Evolutionary conservation across 2,113 vertebrate genomes (phyloP), one percentile per base, ranked within the genome.

Genomic region (Petaurus breviceps): DNA sequence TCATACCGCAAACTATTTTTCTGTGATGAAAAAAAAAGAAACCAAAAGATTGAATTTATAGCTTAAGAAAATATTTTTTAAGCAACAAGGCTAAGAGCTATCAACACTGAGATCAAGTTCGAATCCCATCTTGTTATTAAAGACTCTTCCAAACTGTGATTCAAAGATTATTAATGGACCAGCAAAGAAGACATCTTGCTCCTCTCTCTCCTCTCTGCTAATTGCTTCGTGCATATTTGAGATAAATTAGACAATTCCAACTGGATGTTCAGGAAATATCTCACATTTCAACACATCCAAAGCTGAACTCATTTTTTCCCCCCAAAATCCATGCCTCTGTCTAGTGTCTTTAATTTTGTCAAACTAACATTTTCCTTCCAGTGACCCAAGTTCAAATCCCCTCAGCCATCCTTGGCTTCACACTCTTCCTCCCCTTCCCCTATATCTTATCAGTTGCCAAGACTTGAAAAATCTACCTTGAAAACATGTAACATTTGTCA

Each of bases 31-130:
- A 55, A 14, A 37, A 16, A n/a, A 68, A 68, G 31, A 68, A 68
- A 37, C 12, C 50, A 84, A 68, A 97, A 93, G 84, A 92, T 50
- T 94, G 31, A 95, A 61, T 92, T 53, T 24, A 90, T 68, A 61
- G 68, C 92, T 94, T 96, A 90, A 95, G 95, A 57, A 49, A 31
- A 77, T 54, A 54, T n/a, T 93, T 93, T 51, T 96, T 52, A 96
- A 95, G 46, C 43, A 95, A n/a, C 92, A 91, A n/a, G 94, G 84
- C 52, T 31, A 90, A 91, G 5, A 1, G 51, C 53, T 91, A 46
- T 89, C 46, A 91, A 89, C 7, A 84, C 68, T 77, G 16, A 77
- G 68, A n/a, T 89, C 51, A 68, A 55, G 90, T 90, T 94, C 68
- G 47, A 51, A 0, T 12, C 92, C 93, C 43, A 31, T 4, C n/a